Conservation (phyloP, 2,888 invertebrate genomes). For the Leucoma salicis region DNA sequence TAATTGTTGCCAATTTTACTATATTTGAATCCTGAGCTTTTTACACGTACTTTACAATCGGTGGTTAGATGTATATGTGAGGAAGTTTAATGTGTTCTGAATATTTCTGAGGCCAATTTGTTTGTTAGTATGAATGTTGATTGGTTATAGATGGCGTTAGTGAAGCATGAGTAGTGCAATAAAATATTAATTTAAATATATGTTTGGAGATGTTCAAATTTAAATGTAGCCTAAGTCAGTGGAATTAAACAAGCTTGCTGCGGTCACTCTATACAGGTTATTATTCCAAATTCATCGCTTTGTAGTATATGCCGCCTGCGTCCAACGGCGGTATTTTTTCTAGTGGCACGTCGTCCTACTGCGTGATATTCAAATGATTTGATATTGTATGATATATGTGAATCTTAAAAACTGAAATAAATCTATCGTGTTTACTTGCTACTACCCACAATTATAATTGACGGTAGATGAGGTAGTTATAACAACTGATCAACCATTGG, state of each 20-base stretch:
- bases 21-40: constrained; percentile 43
- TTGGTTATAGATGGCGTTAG: constrained; percentile 16
- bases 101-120: constrained; percentile 19
- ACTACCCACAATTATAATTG: no score
- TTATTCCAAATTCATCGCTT: no score
- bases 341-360: no score
- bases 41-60: constrained; percentile 29
- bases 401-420: no score
- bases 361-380: no score
- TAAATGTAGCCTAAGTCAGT: background rate
- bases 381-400: no score
- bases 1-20: constrained; percentile 73
- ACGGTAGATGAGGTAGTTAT: no score
- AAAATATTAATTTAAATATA: background rate
- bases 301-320: no score
- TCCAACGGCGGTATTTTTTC: no score
- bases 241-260: background rate
- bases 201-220: background rate
- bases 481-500: no score
- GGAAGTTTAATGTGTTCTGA: constrained; percentile 13
- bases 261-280: background rate
- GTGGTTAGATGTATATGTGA: constrained; percentile 13
- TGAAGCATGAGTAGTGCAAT: constrained; percentile 4
- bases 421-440: no score
- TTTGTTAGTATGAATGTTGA: constrained; percentile 9